These are phyloP conservation scores for Proctacanthus coquilletti DNA, from an alignment of 1,140 invertebrate genomes.

Conservation along the genomic window DNA sequence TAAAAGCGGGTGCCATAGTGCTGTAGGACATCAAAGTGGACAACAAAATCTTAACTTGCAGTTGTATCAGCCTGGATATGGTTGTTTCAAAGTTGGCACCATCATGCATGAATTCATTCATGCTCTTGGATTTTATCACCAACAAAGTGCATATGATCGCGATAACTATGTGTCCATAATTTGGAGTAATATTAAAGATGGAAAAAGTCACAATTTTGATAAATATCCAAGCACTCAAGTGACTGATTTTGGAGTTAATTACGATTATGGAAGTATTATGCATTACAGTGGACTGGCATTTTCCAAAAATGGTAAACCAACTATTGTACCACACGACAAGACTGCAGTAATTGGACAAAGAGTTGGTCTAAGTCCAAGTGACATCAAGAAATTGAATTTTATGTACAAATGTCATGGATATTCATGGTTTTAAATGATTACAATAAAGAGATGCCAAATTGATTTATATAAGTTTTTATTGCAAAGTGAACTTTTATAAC, in stretches of 20 bases:
- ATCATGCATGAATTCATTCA: conserved; percentile 54
- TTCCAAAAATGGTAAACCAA: conserved; percentile 41
- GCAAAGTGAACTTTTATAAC: too few species aligned
- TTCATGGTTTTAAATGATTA: too few species aligned
- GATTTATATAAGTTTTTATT: too few species aligned
- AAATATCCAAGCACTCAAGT: conserved; percentile 47
- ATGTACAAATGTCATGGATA: too few species aligned
- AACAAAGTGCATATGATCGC: conserved; percentile 53
- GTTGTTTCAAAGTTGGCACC: conserved; percentile 16
- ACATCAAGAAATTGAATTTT: conserved; percentile 43
- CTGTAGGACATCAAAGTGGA: conserved; percentile 32
- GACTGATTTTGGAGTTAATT: conserved; percentile 42
- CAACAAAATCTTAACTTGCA: conserved; percentile 31
- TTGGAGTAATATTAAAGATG: conserved; percentile 45
- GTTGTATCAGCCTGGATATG: neutral
- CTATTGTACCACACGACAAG: conserved; percentile 32
- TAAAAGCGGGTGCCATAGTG: conserved; percentile 31
- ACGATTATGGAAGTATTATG: conserved; percentile 58
- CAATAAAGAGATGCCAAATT: too few species aligned
- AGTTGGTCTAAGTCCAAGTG: conserved; percentile 44
- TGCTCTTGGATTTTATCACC: conserved; percentile 55
- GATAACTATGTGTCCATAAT: conserved; percentile 51
- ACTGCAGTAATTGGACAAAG: conserved; percentile 41
- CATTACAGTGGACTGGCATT: conserved; percentile 51
- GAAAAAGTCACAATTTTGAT: conserved; percentile 49